A percentile compares a stretch with the other conserved stretches of the same genome.
Evolutionary conservation across 2,888 invertebrate species (phyloP).

Genomic region (Morpho achilles): DNA sequence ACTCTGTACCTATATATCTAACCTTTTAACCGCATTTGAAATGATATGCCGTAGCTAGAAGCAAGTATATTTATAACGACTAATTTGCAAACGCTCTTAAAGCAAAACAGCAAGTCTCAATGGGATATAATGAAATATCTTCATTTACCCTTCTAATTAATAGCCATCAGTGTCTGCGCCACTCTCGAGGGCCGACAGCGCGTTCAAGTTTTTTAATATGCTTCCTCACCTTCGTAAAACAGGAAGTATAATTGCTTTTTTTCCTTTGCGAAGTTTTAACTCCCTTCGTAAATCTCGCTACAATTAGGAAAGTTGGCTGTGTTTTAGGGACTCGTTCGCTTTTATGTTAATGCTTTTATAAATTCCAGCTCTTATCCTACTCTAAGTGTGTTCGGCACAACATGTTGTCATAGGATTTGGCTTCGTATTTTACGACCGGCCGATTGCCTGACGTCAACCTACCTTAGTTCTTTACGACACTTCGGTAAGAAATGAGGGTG

Average conservation of each 20-base stretch:
- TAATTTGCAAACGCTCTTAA: constrained; percentile 5
- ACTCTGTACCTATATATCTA: too few relatives aligned
- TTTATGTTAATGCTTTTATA: constrained; percentile 18
- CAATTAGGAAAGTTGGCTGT: constrained; percentile 49
- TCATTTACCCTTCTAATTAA: constrained; percentile 76
- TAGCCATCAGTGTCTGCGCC: constrained; percentile 76
- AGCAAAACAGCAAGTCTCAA: constrained; percentile 35
- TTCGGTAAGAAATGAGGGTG: too few relatives aligned
- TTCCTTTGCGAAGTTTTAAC: constrained; percentile 56
- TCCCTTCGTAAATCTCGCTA: constrained; percentile 56
- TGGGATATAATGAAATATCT: constrained; percentile 74
- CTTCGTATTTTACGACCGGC: too few relatives aligned
- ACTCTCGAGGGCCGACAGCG: constrained; percentile 69
- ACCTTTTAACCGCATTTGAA: too few relatives aligned
- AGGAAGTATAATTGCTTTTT: constrained; percentile 74
- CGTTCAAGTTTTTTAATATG: constrained; percentile 78
- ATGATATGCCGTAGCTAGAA: too few relatives aligned
- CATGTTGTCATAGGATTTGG: too few relatives aligned
- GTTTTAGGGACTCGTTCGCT: constrained; percentile 27
- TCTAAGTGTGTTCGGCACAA: too few relatives aligned
- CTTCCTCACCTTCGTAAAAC: constrained; percentile 74
- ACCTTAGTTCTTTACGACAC: too few relatives aligned
- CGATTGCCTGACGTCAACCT: too few relatives aligned
- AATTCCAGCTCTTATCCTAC: background rate
- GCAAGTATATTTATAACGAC: background rate